Base-by-base conservation (phyloP, 2,113 vertebrate species). In the Leucosticte australis region DNA sequence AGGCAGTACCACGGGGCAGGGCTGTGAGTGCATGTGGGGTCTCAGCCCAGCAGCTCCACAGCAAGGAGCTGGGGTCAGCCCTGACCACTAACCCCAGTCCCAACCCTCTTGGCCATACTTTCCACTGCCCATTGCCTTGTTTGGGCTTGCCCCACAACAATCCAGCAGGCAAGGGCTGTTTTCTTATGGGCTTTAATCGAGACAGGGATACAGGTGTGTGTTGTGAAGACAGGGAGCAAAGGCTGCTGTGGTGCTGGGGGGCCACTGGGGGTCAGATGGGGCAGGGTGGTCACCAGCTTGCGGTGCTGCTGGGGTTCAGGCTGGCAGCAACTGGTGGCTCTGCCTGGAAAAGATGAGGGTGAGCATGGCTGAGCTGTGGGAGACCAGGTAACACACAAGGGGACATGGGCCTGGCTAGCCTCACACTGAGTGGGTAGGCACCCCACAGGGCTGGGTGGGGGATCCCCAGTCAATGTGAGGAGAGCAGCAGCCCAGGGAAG, bases 291-390 rank as follows among this genome's bases (percentile, higher is more conserved):
- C 33, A 13, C 49, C 9, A 18, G 69, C 46, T 55, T 2, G 0
- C 0, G 1, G 26, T 1, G 19, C 26, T 57, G 22, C 15, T 1
- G 2, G 76, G 42, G 35, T 33, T 92, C 39, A 0, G 6, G 35
- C 59, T 2, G 3, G 60, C 76, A 63, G 87, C 77, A 62, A 52
- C 55, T 59, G 28, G 15, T 22, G 35, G n/a, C 17, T 79, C 52
- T 6, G 1, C 52, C 81, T 94, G 90, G 60, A 91, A 95, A 60
- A 92, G 47, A 95, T 13, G 23, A 19, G 31, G 4, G 12, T 2
- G 2, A 92, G 64, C 7, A 2, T 5, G 6, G 53, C 44, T 76
- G 59, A 86, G n/a, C 47, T 67, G 56, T 44, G 18, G 41, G 30
- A 64, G 14, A 46, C 18, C 28, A 22, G 16, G 35, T 33, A 52